A percentile compares a stretch with the other conserved stretches of the same genome.
phyloP scores from a whole-genome alignment of 2,888 invertebrate species.

The Chrysopilus asiliformis region DNA sequence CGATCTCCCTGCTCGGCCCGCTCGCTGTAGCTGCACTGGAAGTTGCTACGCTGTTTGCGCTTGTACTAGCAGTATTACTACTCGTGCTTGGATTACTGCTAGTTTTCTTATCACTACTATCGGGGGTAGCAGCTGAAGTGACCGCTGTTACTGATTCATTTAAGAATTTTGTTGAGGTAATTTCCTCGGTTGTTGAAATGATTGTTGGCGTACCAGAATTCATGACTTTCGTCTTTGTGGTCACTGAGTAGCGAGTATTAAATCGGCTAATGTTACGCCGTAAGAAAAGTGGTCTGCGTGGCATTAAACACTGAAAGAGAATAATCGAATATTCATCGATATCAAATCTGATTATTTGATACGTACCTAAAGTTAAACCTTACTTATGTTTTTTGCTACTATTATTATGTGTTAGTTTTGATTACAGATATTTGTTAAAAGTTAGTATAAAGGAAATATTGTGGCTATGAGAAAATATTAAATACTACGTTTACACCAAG shows the following conservation, averaged over 20 bases:
- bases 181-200: slow-evolving; percentile 15
- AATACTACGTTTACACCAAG: too few species aligned
- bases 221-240: neutral
- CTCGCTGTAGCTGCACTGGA: neutral
- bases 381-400: too few species aligned
- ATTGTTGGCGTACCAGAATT: slow-evolving; percentile 33
- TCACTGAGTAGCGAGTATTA: slow-evolving; percentile 16
- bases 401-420: too few species aligned
- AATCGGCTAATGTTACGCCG: slow-evolving; percentile 37
- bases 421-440: too few species aligned
- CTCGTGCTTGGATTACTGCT: neutral
- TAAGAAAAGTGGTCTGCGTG: slow-evolving; percentile 40
- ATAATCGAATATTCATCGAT: too few species aligned
- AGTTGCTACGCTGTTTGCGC: neutral
- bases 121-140: neutral
- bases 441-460: too few species aligned
- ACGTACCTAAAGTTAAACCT: too few species aligned
- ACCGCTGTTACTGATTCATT: slow-evolving; percentile 6
- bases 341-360: too few species aligned
- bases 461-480: too few species aligned
- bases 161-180: slow-evolving; percentile 33
- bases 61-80: neutral
- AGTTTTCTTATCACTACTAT: neutral
- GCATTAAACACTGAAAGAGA: slow-evolving; percentile 4
- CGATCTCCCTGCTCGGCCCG: slow-evolving; percentile 3